Evolutionary conservation across 2,113 vertebrate species (phyloP).

Genomic region (Semnornis frantzii): DNA sequence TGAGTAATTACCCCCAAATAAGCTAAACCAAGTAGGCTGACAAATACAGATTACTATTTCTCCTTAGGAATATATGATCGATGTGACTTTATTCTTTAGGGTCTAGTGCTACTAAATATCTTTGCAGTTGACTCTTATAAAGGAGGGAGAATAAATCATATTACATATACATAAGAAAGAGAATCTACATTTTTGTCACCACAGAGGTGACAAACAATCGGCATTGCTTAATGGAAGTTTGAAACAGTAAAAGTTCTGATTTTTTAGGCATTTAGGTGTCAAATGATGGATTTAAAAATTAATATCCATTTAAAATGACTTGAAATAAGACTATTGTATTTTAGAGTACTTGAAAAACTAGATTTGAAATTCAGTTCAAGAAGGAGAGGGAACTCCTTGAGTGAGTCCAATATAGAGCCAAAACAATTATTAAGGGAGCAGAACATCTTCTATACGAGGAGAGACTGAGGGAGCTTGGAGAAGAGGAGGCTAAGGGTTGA

Average conservation of each 20-base stretch:
- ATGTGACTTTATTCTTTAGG: background rate
- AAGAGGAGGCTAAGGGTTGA: too few relatives aligned
- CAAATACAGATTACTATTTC: background rate
- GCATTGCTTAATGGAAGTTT: background rate
- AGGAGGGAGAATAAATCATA: background rate
- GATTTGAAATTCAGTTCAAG: background rate
- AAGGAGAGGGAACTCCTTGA: too few relatives aligned
- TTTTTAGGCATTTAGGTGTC: background rate
- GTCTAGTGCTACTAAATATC: background rate
- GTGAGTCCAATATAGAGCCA: too few relatives aligned
- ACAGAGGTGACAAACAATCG: background rate
- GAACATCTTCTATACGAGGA: too few relatives aligned
- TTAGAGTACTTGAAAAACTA: background rate
- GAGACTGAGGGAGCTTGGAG: too few relatives aligned
- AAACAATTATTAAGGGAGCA: too few relatives aligned
- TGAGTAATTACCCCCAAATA: conserved; percentile 10
- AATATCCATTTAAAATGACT: background rate
- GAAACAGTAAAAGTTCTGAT: background rate
- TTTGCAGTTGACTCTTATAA: background rate
- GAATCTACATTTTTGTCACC: background rate
- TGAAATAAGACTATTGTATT: background rate
- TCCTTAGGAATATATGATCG: background rate
- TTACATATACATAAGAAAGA: background rate
- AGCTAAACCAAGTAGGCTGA: background rate
- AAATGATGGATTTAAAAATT: background rate